A percentile compares a stretch with the other conserved stretches of the same genome.
These are phyloP conservation scores for Odontocolon sp. DNA, from an alignment of 2,888 invertebrate species.

Conservation along the genomic window DNA sequence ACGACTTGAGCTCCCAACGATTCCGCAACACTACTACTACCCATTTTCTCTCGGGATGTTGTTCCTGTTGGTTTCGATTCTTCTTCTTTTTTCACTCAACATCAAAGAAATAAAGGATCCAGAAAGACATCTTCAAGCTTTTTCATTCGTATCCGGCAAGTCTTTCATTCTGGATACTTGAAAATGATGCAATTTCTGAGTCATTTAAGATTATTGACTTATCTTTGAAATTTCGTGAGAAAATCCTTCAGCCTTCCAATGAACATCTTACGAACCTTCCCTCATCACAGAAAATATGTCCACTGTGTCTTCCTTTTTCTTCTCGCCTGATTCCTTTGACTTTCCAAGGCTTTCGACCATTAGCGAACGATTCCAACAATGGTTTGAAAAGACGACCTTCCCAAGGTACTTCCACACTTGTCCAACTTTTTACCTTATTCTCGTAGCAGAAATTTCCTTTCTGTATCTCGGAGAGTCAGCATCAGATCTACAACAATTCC, in stretches of 20 bases:
- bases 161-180: background rate
- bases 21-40: slow-evolving; percentile 38
- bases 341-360: slow-evolving; percentile 3
- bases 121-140: background rate
- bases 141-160: background rate
- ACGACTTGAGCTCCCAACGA: slow-evolving; percentile 28
- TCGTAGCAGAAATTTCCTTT: background rate
- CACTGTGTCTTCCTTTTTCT: too few relatives aligned
- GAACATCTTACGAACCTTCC: too few relatives aligned
- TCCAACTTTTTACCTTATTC: slow-evolving; percentile 22
- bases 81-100: background rate
- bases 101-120: background rate
- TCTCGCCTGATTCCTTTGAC: too few relatives aligned
- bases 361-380: slow-evolving; percentile 33
- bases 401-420: slow-evolving; percentile 31
- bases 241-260: background rate
- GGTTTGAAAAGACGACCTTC: slow-evolving; percentile 22
- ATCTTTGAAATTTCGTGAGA: background rate
- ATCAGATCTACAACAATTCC: background rate
- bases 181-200: background rate
- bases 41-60: slow-evolving; percentile 12
- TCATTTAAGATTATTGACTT: background rate
- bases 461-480: background rate
- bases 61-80: background rate
- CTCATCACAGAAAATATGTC: too few relatives aligned